Evolutionary conservation across 2,888 invertebrate genomes (phyloP), one percentile per base, ranked within the genome.

Genomic region (Zhuqinia jingwanae): DNA sequence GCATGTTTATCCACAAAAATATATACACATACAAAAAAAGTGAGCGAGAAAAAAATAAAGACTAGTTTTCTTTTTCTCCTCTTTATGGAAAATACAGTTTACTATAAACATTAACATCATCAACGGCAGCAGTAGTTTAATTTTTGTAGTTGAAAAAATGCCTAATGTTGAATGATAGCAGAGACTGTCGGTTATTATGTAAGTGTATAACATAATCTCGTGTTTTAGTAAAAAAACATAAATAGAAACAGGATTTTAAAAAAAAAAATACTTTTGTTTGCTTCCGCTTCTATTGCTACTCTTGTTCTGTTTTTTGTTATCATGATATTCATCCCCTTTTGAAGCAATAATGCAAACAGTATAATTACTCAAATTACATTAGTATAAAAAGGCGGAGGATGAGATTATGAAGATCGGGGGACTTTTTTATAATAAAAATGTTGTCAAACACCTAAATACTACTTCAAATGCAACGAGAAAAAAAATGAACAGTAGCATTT

Each of bases 281-380:
- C 68, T 45, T 20, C 68, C 42, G 68, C 45, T 42, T 13, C 22
- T 36, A 68, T 13, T 22, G 42, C 45, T 36, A 22, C 36, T 36
- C 13, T 45, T 45, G 45, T 22, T 68, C 42, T 60, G 13, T 6
- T 42, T 65, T 10, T 68, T 68, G 42, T 45, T 20, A 68, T 17
- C 42, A 42, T 68, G 20, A 45, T 17, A 20, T 11, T 17, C 11
- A 1, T 45, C 13, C 17, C 36, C 63, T 63, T 30, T 58, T 22
- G 27, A n/a, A n/a, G n/a, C n/a, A n/a, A n/a, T 45, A 15, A 70
- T 47, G 50, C 50, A 53, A 70, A 73, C 53, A 53, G 27, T 3
- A 73, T 73, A 73, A 73, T 73, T 73, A 73, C 73, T 73, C 25
- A 53, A 73, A 50, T 73, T 50, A 53, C 27, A 50, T 1, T 47